Evolutionary conservation across 2,797 vertebrate genomes (phyloP), one percentile per base, ranked within the genome.

Genomic region (Limosa lapponica): DNA sequence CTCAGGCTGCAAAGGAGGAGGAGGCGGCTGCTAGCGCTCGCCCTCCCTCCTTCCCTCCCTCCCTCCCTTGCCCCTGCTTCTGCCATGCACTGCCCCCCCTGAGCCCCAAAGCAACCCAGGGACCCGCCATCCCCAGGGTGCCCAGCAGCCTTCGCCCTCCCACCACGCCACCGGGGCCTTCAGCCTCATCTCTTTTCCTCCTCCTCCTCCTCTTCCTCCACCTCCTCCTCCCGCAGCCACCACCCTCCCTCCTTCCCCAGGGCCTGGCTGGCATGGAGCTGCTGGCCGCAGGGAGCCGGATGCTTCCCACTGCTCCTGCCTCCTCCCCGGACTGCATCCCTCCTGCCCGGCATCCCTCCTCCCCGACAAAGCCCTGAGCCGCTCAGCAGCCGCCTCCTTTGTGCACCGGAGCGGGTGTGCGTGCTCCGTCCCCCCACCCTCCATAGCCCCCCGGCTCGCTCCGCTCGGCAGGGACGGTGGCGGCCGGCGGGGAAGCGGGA

Each of bases 211-310:
- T 14, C 59, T 54, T 6, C 39, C 49, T 17, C 41, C 81, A 36
- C 91, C 77, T 57, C 70, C 67, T 46, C 39, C 58, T 51, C 72
- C 85, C 18, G 27, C 73, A 90, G 86, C 82, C 70, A 67, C 87
- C 92, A 65, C 92, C 87, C 44, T 57, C 88, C 66, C 25, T 57
- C 54, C 61, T 36, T 72, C 88, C 95, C 90, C 77, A 20, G 81
- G 93, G 72, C 90, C 84, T 64, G 89, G 59, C 90, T 80, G 79
- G 64, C 88, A 94, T 89, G 90, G 95, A 93, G 93, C 65, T 83
- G 51, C 82, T 51, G 90, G 43, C 83, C 34, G 62, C 83, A 32
- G 92, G 90, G 82, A 92, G 74, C 78, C 32, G 58, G 89, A 2
- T 32, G 84, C 91, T 85, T 61, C 61, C 88, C 48, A 27, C 64